Conservation (phyloP, 2,797 vertebrate genomes). For the Philypnodon macrostomus region DNA sequence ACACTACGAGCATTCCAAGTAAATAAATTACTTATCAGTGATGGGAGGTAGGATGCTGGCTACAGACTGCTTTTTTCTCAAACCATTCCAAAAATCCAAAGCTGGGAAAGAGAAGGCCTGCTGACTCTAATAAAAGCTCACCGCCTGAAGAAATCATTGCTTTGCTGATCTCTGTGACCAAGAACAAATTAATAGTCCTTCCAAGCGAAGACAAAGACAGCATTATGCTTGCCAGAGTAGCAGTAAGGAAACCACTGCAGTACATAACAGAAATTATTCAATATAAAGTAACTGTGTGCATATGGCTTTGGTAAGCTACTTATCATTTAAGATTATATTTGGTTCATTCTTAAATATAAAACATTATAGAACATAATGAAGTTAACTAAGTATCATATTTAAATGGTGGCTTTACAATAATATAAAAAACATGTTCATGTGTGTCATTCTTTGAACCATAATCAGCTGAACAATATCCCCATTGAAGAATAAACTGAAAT, state of each 20-base stretch:
- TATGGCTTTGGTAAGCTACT: background rate
- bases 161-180: constrained; percentile 20
- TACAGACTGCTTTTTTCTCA: constrained; percentile 60
- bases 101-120: constrained; percentile 36
- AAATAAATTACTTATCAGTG: constrained; percentile 27
- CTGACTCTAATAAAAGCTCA: constrained; percentile 46
- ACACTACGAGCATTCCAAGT: background rate
- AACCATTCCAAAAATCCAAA: constrained; percentile 46
- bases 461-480: background rate
- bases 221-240: constrained; percentile 14
- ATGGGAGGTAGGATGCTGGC: constrained; percentile 32
- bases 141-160: constrained; percentile 52
- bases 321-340: background rate
- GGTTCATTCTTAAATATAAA: background rate
- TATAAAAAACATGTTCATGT: too few species aligned
- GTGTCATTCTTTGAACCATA: background rate
- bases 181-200: constrained; percentile 33
- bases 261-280: background rate
- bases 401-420: too few species aligned
- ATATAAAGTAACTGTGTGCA: background rate
- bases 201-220: constrained; percentile 22
- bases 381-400: too few species aligned
- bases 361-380: background rate
- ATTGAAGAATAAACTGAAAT: background rate
- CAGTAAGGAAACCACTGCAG: constrained; percentile 1